Percentiles rank a stretch among this genome's conserved stretches.
Conservation (phyloP, 2,797 vertebrate species). For the Gorsachius magnificus region DNA sequence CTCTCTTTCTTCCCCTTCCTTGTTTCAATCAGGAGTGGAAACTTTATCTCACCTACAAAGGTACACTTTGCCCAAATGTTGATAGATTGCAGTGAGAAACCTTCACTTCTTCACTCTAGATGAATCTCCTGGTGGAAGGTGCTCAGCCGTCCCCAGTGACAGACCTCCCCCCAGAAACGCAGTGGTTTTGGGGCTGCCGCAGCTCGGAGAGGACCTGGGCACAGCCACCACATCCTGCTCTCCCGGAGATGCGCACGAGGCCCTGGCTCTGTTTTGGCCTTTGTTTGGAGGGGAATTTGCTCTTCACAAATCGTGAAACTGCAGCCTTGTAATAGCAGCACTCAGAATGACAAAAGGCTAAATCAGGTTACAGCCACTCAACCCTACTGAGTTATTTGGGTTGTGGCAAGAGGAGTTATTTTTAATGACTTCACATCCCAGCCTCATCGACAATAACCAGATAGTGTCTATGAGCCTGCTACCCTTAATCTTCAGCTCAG, state of each 20-base stretch:
- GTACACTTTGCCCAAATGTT: background rate
- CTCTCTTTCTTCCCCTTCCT: background rate
- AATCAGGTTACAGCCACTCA: background rate
- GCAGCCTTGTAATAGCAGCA: background rate
- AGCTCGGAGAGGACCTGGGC: fast-evolving
- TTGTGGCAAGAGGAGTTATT: slow-evolving; percentile 13
- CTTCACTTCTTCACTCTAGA: background rate
- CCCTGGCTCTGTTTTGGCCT: background rate
- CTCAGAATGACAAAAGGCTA: slow-evolving; percentile 15
- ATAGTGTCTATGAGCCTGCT: background rate
- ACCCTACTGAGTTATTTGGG: background rate
- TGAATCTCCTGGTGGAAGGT: background rate
- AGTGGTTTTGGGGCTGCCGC: background rate
- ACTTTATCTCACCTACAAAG: background rate
- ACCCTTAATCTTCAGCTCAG: background rate
- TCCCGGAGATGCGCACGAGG: background rate
- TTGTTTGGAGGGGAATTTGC: slow-evolving; percentile 13
- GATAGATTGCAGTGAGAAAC: background rate
- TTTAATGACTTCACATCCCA: background rate
- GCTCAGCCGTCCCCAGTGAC: background rate
- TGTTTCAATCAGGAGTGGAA: slow-evolving; percentile 3
- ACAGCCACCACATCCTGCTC: background rate
- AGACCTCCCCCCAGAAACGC: fast-evolving
- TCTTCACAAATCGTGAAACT: background rate
- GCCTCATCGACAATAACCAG: background rate